Percentiles rank a stretch among this genome's conserved stretches.
These are phyloP conservation scores for Drosophila littoralis DNA, from an alignment of 1,140 invertebrate genomes.

Conservation along the genomic window DNA sequence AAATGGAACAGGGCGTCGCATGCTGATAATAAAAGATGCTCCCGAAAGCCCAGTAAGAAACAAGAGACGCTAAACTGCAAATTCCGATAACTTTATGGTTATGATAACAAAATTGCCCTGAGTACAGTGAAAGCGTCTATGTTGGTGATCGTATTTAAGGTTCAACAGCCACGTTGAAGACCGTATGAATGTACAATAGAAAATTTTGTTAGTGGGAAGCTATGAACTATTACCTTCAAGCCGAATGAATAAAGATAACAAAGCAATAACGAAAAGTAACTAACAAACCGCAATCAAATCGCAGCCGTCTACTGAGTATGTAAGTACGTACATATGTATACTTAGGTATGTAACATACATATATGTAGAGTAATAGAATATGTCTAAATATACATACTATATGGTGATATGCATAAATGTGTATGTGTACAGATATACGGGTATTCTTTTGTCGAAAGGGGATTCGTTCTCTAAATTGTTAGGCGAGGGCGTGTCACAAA, in stretches of 20 bases:
- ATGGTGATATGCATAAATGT: neutral
- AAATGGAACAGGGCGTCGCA: no score
- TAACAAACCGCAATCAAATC: conserved; percentile 24
- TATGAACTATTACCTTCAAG: conserved; percentile 66
- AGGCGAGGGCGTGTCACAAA: conserved; percentile 80
- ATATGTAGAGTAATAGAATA: conserved; percentile 4
- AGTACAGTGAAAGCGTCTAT: neutral
- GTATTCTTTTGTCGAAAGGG: conserved; percentile 29
- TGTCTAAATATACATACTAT: conserved; percentile 13
- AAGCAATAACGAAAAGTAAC: conserved; percentile 34
- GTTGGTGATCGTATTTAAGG: conserved; percentile 1
- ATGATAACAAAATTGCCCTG: conserved; percentile 11
- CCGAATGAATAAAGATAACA: conserved; percentile 48
- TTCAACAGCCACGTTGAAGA: conserved; percentile 4
- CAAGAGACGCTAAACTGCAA: no score
- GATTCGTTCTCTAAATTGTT: conserved; percentile 77
- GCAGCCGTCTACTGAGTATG: conserved; percentile 23
- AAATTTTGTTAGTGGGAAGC: conserved; percentile 31
- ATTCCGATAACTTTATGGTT: neutral
- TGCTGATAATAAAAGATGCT: no score
- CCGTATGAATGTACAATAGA: conserved; percentile 37
- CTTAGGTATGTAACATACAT: neutral
- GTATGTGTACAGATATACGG: conserved; percentile 9
- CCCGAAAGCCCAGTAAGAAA: no score
- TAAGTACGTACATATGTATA: neutral